Evolutionary conservation across 1,140 invertebrate species (phyloP).

Genomic region (Helicoverpa armigera): DNA sequence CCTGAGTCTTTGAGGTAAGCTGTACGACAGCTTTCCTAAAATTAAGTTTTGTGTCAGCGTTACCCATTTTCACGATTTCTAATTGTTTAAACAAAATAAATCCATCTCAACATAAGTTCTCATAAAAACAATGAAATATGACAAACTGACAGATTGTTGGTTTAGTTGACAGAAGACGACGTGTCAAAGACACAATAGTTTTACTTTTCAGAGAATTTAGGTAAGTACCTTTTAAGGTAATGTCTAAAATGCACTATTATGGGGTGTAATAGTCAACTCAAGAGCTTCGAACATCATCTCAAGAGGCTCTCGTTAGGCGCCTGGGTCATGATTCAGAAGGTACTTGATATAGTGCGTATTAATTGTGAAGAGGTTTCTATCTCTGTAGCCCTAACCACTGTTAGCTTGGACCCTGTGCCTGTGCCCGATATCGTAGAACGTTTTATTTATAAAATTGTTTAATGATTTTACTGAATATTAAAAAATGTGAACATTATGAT

Average conservation of each 20-base stretch:
- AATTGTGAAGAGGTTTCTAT: no score
- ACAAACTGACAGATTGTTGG: slow-evolving; percentile 60
- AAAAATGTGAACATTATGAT: no score
- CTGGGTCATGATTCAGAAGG: background rate
- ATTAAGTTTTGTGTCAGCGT: slow-evolving; percentile 98
- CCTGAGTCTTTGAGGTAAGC: slow-evolving; percentile 97
- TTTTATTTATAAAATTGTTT: no score
- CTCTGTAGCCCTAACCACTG: no score
- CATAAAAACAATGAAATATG: slow-evolving; percentile 70
- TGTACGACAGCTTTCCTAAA: slow-evolving; percentile 99
- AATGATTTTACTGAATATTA: no score
- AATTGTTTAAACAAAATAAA: slow-evolving; percentile 69
- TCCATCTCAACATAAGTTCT: slow-evolving; percentile 72
- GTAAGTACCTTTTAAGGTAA: background rate
- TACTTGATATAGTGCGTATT: no score
- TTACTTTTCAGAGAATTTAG: background rate
- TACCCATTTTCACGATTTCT: slow-evolving; percentile 92
- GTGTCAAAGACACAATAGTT: slow-evolving; percentile 59
- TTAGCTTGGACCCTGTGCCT: no score
- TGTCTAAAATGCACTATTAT: background rate
- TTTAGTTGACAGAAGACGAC: slow-evolving; percentile 63
- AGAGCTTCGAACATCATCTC: no score
- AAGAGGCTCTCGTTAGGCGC: background rate
- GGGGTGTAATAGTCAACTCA: background rate
- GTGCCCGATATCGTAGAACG: no score